Conservation (phyloP, 2,113 vertebrate genomes). For the Vanacampus margaritifer region DNA sequence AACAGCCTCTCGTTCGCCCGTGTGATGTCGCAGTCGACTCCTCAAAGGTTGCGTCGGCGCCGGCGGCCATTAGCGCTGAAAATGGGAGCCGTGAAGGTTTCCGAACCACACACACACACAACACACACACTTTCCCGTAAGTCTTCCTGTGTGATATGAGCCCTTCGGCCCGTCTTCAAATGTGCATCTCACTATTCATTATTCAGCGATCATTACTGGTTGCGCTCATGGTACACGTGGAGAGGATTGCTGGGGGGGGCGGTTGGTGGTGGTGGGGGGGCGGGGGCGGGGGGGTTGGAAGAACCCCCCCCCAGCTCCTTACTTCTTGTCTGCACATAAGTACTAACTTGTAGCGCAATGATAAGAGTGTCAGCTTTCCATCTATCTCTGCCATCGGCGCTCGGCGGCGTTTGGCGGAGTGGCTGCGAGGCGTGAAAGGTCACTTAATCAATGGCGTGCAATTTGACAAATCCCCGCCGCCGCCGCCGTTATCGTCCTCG, state of each 20-base stretch:
- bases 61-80: slow-evolving; percentile 32
- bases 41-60: slow-evolving; percentile 31
- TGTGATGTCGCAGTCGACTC: slow-evolving; percentile 11
- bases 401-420: slow-evolving; percentile 73
- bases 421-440: slow-evolving; percentile 76
- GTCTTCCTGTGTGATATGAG: slow-evolving; percentile 51
- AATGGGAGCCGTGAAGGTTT: slow-evolving; percentile 23
- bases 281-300: no score
- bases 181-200: slow-evolving; percentile 50
- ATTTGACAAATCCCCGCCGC: slow-evolving; percentile 79
- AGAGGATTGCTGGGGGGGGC: slow-evolving; percentile 34
- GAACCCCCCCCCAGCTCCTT: neutral
- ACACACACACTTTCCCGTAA: slow-evolving; percentile 12
- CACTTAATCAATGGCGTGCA: slow-evolving; percentile 78
- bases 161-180: slow-evolving; percentile 38
- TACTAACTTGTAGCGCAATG: slow-evolving; percentile 77
- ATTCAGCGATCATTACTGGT: slow-evolving; percentile 36
- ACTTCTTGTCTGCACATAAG: slow-evolving; percentile 53
- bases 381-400: slow-evolving; percentile 75
- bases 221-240: slow-evolving; percentile 35
- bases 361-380: slow-evolving; percentile 70
- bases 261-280: slow-evolving; percentile 32
- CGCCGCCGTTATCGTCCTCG: slow-evolving; percentile 75
- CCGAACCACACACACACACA: slow-evolving; percentile 11
- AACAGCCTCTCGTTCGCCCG: no score